Base-by-base conservation (phyloP, 64 coral and sea anemone species). In the Catalaphyllia jardinei region DNA sequence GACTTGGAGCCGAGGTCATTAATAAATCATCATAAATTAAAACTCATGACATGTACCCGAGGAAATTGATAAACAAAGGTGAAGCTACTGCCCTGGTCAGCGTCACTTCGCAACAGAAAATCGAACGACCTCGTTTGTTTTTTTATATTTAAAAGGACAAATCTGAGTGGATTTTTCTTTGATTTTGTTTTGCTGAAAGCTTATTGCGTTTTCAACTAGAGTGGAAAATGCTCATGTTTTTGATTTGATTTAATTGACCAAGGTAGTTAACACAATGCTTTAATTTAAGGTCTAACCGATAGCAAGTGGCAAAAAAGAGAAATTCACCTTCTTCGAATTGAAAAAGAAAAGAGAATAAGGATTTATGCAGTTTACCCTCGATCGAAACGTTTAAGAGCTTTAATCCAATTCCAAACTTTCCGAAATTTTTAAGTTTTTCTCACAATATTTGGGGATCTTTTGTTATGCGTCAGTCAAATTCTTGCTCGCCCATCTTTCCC, bases 21-120 rank as follows among this genome's bases (percentile, higher is more conserved):
- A 96, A 96, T 93, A 76, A 96, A 87, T 96, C 86, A 96, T 93
- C 39, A 84, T 86, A 31, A 63, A 85, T 72, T 62, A 72, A 86
- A 73, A 86, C 67, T 80, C 88, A 93, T 93, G 88, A 87, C 95
- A 88, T 93, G 95, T 96, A 96, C 95, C 94, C 80, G 95, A 88
- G 83, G 64, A 76, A 93, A 93, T 93, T 83, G 89, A 90, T 91
- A 91, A 96, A 87, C 82, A 97, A 91, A 67, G 13, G 71, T 80
- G 63, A 76, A 46, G 29, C 62, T 71, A 19, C 19, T 18, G 63
- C 30, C 51, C 33, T 85, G 81, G 81, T 85, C 81, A 85, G 81
- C 81, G 81, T 85, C 31, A 27, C 28, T 17, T 15, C 11, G 20
- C 22, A 52, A 8, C 28, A 83, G 24, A 46, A 63, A 91, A 46